Evolutionary conservation across 1,140 invertebrate genomes (phyloP).

Genomic region (Physella acuta): DNA sequence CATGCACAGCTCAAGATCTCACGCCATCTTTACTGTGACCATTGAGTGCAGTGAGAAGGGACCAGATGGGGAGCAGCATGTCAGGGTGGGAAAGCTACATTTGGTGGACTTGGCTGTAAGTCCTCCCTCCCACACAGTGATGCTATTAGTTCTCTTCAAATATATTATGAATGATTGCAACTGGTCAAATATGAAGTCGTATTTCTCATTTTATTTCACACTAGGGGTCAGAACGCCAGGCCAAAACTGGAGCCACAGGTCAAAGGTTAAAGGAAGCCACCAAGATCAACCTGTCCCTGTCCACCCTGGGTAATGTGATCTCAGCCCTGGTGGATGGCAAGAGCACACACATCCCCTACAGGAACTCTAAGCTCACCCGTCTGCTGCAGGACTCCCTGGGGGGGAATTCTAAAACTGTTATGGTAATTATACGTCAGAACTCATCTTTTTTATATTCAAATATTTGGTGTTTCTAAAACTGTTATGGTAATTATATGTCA

Average conservation of each 20-base stretch:
- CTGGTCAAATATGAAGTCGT: neutral
- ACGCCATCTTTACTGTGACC: constrained; percentile 95
- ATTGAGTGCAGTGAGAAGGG: constrained; percentile 91
- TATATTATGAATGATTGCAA: neutral
- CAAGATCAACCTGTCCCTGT: constrained; percentile 93
- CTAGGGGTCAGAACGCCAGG: constrained; percentile 91
- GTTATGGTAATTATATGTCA: constrained; percentile 89
- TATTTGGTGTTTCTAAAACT: constrained; percentile 91
- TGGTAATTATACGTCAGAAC: too few relatives aligned
- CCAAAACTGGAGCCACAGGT: constrained; percentile 88
- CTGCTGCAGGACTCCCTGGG: constrained; percentile 75
- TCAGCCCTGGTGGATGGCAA: constrained; percentile 79
- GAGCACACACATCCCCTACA: constrained; percentile 63
- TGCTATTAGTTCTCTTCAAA: neutral
- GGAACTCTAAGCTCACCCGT: constrained; percentile 61
- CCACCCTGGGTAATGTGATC: constrained; percentile 93
- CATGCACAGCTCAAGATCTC: constrained; percentile 76
- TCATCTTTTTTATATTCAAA: too few relatives aligned
- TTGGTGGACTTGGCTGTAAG: constrained; percentile 84
- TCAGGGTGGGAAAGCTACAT: constrained; percentile 94
- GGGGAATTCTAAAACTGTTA: constrained; percentile 88
- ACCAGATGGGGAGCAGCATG: constrained; percentile 82
- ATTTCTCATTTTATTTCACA: neutral
- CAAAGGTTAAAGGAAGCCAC: constrained; percentile 86
- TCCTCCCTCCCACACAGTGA: too few relatives aligned